phyloP scores from a whole-genome alignment of 2,888 invertebrate species.

The Thera obeliscata region DNA sequence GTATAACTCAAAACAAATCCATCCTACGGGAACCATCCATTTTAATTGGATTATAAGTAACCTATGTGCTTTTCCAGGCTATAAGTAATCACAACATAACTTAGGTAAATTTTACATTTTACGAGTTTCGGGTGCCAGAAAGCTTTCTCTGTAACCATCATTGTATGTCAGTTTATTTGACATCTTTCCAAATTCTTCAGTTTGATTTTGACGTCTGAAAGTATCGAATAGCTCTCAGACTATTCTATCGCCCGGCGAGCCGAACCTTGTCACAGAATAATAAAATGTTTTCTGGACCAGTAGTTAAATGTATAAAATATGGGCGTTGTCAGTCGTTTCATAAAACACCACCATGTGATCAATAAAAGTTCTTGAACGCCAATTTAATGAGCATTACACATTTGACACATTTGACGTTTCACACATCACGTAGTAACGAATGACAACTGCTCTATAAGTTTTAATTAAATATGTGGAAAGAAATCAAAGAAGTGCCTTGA shows the following conservation, averaged over 20 bases:
- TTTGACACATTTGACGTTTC: slow-evolving; percentile 48
- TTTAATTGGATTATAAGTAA: too few species aligned
- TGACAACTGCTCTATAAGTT: slow-evolving; percentile 13
- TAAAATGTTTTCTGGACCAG: slow-evolving; percentile 30
- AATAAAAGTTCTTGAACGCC: slow-evolving; percentile 59
- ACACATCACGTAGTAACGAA: slow-evolving; percentile 25
- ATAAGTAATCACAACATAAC: too few species aligned
- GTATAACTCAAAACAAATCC: too few species aligned
- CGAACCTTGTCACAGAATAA: slow-evolving; percentile 34
- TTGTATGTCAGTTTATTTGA: too few species aligned
- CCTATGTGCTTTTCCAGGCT: too few species aligned
- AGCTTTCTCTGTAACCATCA: too few species aligned
- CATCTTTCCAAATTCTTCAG: too few species aligned
- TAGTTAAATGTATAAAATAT: slow-evolving; percentile 69
- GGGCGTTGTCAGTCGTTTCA: slow-evolving; percentile 56
- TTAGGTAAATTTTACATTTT: too few species aligned
- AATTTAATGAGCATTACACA: slow-evolving; percentile 37
- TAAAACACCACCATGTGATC: slow-evolving; percentile 47
- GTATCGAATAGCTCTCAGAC: slow-evolving; percentile 3
- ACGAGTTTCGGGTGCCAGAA: too few species aligned
- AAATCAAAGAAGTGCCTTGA: slow-evolving; percentile 3
- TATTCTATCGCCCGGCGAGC: slow-evolving; percentile 53
- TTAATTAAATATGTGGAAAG: slow-evolving; percentile 14
- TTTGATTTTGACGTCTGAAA: too few species aligned
- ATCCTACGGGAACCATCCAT: too few species aligned